phyloP scores from a whole-genome alignment of 2,888 invertebrate species.

The Rutpela maculata region DNA sequence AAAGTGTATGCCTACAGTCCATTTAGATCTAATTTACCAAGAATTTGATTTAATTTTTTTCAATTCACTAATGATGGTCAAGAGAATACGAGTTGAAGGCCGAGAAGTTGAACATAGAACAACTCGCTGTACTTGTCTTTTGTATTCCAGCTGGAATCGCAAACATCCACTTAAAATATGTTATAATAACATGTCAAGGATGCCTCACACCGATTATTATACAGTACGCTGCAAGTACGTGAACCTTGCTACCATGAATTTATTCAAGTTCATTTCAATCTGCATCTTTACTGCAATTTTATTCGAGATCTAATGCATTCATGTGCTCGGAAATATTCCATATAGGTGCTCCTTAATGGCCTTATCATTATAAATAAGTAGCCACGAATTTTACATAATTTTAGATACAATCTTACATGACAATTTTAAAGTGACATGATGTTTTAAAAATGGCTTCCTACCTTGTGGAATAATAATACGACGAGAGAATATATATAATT shows the following conservation, averaged over 20 bases:
- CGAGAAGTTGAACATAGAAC: neutral
- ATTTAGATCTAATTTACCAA: slow-evolving; percentile 8
- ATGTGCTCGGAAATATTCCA: slow-evolving; percentile 23
- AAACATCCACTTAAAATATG: slow-evolving; percentile 46
- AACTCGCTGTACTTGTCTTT: slow-evolving; percentile 27
- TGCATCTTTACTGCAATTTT: slow-evolving; percentile 30
- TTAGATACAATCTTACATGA: slow-evolving; percentile 24
- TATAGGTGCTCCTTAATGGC: slow-evolving; percentile 18
- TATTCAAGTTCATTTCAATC: slow-evolving; percentile 38
- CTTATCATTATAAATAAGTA: slow-evolving; percentile 16
- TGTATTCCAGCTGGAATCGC: slow-evolving; percentile 37
- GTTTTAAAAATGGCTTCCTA: neutral
- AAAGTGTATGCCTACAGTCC: neutral
- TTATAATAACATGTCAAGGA: slow-evolving; percentile 49
- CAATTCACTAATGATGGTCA: slow-evolving; percentile 25
- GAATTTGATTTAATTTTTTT: slow-evolving; percentile 21
- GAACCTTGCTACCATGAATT: slow-evolving; percentile 36
- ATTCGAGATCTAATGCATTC: slow-evolving; percentile 29
- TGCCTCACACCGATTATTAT: slow-evolving; percentile 45
- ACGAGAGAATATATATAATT: too few species aligned
- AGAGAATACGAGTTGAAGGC: slow-evolving; percentile 36
- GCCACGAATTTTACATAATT: slow-evolving; percentile 9
- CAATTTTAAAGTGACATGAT: slow-evolving; percentile 7
- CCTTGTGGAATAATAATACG: neutral
- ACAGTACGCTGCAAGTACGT: slow-evolving; percentile 37